These are phyloP conservation scores for Dermochelys coriacea DNA, from an alignment of 2,797 vertebrate genomes.

Conservation along the genomic window DNA sequence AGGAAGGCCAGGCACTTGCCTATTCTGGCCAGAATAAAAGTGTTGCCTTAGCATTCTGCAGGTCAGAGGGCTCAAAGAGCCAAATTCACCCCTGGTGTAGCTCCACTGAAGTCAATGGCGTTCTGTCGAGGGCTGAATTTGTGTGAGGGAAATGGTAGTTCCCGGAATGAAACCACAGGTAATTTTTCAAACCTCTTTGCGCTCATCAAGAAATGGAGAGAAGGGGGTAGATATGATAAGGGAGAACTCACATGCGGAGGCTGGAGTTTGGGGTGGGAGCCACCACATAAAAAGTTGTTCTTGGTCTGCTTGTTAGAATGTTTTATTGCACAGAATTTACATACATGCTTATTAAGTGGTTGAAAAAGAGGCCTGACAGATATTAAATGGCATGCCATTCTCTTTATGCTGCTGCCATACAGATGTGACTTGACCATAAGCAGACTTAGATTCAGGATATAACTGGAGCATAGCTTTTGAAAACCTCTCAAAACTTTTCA, in stretches of 20 bases:
- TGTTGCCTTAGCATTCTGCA: constrained; percentile 62
- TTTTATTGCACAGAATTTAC: constrained; percentile 76
- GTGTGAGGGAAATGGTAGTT: constrained; percentile 60
- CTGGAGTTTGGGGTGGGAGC: constrained; percentile 75
- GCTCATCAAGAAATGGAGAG: constrained; percentile 70
- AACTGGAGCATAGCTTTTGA: constrained; percentile 55
- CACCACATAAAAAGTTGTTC: constrained; percentile 76
- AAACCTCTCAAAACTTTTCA: constrained; percentile 64
- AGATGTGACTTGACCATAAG: constrained; percentile 76
- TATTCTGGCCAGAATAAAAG: constrained; percentile 24
- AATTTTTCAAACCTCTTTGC: constrained; percentile 69
- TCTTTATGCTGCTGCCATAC: constrained; percentile 76
- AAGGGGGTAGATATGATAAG: constrained; percentile 58
- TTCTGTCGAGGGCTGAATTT: not conserved
- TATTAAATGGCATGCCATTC: constrained; percentile 73
- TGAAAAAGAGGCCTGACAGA: constrained; percentile 77
- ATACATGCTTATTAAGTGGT: constrained; percentile 79
- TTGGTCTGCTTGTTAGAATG: constrained; percentile 75
- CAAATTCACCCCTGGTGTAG: constrained; percentile 60
- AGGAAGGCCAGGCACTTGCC: constrained; percentile 42
- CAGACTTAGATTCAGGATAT: constrained; percentile 66
- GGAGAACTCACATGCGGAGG: constrained; percentile 66
- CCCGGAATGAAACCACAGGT: constrained; percentile 60
- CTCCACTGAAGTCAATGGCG: not conserved
- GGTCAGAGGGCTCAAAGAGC: constrained; percentile 14